These are phyloP conservation scores for Myanophis thanlyinensis DNA, from an alignment of 2,113 vertebrate species.

Conservation along the genomic window DNA sequence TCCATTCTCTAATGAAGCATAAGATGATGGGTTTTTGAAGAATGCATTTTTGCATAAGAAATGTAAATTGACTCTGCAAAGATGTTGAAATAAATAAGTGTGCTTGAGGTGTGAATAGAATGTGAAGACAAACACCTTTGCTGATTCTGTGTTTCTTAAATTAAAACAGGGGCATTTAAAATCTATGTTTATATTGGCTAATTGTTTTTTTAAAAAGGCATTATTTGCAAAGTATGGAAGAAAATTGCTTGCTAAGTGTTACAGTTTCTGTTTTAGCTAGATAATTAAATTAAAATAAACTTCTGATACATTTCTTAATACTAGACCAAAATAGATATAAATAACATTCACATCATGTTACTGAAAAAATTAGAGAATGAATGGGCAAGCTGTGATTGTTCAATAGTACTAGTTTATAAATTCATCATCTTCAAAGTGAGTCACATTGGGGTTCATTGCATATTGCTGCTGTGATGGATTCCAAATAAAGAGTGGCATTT, in stretches of 20 bases:
- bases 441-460: neutral
- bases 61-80: neutral
- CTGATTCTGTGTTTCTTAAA: neutral
- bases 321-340: conserved; percentile 57
- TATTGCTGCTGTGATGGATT: conserved; percentile 47
- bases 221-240: neutral
- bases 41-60: conserved; percentile 15
- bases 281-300: conserved; percentile 32
- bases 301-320: conserved; percentile 40
- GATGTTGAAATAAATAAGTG: neutral
- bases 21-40: neutral
- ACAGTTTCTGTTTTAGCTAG: conserved; percentile 47
- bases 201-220: neutral
- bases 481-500: conserved; percentile 50
- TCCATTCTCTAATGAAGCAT: neutral
- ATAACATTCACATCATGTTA: conserved; percentile 58
- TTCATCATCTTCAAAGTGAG: neutral
- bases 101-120: neutral
- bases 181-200: conserved; percentile 1
- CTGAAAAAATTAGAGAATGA: conserved; percentile 31
- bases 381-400: neutral
- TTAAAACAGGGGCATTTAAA: neutral
- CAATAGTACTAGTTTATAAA: neutral
- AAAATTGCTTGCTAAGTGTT: conserved; percentile 22
- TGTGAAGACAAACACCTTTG: conserved; percentile 2